phyloP scores from a whole-genome alignment of 2,113 vertebrate genomes.

The Arenaria interpres region DNA sequence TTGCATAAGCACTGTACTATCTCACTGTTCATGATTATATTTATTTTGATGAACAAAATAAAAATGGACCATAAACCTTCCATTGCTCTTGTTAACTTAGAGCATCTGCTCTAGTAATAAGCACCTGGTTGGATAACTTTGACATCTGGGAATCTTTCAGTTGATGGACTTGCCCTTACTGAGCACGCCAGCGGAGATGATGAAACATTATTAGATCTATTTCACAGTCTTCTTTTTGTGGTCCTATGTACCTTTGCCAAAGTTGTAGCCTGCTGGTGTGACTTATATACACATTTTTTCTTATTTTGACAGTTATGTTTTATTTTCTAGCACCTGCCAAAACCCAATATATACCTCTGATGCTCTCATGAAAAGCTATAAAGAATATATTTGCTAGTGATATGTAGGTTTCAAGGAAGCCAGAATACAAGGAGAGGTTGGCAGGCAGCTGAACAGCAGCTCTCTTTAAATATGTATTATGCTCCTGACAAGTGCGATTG shows the following conservation, averaged over 20 bases:
- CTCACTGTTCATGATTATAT: neutral
- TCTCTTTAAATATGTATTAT: neutral
- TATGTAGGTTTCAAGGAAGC: neutral
- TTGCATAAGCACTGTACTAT: neutral
- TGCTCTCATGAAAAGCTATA: neutral
- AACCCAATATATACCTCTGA: neutral
- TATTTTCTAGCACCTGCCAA: neutral
- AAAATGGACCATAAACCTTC: constrained; percentile 29
- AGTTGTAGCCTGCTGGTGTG: neutral
- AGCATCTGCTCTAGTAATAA: constrained; percentile 32
- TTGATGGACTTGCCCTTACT: neutral
- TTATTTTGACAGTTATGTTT: neutral
- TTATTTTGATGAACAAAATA: constrained; percentile 21
- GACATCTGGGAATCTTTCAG: constrained; percentile 42
- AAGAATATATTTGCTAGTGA: neutral
- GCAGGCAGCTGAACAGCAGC: neutral
- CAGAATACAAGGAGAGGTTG: neutral
- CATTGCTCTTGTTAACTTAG: neutral
- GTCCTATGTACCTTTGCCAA: neutral
- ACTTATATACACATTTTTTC: neutral
- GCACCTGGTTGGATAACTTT: neutral
- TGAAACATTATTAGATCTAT: neutral
- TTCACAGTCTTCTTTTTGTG: neutral
- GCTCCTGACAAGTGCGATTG: neutral
- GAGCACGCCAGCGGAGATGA: neutral